phyloP scores from a whole-genome alignment of 2,797 vertebrate genomes.

The Anguilla megastoma region DNA sequence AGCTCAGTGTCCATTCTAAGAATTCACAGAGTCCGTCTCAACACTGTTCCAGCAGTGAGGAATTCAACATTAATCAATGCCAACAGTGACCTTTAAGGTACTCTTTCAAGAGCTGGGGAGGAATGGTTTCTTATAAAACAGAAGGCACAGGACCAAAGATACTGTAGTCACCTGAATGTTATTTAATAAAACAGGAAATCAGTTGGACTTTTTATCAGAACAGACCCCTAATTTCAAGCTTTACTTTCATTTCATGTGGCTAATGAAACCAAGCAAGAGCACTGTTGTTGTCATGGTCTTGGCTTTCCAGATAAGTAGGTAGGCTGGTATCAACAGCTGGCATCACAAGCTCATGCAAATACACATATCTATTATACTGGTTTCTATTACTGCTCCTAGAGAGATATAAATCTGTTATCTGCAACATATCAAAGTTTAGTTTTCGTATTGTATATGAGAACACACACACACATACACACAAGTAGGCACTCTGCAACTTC shows the following conservation, averaged over 20 bases:
- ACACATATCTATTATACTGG: background rate
- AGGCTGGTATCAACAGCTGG: background rate
- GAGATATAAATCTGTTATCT: background rate
- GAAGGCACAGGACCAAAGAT: background rate
- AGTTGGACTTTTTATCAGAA: background rate
- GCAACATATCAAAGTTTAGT: background rate
- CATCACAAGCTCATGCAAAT: background rate
- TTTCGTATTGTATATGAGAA: background rate
- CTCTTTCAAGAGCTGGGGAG: background rate
- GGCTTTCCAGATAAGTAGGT: background rate
- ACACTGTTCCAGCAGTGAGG: background rate
- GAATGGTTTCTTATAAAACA: background rate
- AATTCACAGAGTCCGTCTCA: background rate
- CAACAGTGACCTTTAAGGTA: constrained; percentile 1
- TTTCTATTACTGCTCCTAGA: background rate
- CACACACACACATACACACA: background rate
- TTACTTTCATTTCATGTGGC: background rate
- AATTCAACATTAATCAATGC: constrained; percentile 6
- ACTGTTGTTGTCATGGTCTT: background rate
- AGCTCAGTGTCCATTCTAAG: background rate
- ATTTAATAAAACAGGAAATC: background rate
- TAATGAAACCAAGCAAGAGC: background rate
- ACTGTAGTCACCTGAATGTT: background rate
- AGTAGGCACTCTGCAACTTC: background rate
- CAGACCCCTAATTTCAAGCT: background rate